Evolutionary conservation across 2,888 invertebrate species (phyloP).

Genomic region (Agrotis ipsilon): DNA sequence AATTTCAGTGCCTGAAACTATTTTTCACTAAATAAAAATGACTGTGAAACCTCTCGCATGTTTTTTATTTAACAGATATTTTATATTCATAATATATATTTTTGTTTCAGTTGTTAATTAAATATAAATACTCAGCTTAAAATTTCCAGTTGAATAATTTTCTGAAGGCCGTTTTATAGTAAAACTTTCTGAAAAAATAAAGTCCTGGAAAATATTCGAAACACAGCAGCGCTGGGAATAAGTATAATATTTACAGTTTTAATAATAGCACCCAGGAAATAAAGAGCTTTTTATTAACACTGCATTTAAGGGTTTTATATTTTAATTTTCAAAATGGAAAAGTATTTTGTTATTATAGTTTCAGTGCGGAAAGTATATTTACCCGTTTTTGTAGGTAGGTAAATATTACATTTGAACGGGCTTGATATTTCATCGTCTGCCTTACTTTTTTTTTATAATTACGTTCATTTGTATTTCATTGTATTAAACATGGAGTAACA

Average conservation of each 20-base stretch:
- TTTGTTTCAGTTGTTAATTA: background rate
- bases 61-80: slow-evolving; percentile 6
- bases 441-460: too few relatives aligned
- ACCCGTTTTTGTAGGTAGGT: background rate
- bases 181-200: background rate
- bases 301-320: background rate
- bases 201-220: background rate
- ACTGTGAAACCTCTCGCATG: background rate
- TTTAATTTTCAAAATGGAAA: background rate
- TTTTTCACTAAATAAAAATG: slow-evolving; percentile 5
- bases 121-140: background rate
- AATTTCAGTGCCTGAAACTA: background rate
- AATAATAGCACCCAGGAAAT: background rate
- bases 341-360: background rate
- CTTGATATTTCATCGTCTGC: too few relatives aligned
- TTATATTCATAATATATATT: background rate
- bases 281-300: slow-evolving; percentile 3
- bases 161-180: background rate
- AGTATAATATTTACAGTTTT: background rate
- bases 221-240: background rate
- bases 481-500: too few relatives aligned
- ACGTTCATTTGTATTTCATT: too few relatives aligned
- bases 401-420: background rate
- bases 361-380: background rate
- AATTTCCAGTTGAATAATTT: background rate